These are phyloP conservation scores for Halictus rubicundus DNA, from an alignment of 1,140 invertebrate species.

Conservation along the genomic window DNA sequence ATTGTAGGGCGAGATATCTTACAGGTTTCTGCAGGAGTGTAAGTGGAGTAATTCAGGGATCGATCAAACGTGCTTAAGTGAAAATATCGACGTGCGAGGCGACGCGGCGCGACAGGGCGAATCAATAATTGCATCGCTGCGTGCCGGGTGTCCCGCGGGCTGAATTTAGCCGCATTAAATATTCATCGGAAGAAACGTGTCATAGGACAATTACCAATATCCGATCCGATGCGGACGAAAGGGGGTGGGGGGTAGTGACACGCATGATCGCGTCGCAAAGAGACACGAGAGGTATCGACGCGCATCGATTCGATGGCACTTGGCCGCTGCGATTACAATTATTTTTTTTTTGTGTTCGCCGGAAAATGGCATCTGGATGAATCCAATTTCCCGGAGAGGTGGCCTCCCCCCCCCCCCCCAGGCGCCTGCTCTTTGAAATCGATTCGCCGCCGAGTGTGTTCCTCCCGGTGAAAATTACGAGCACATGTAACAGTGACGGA, in stretches of 20 bases:
- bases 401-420: too few species aligned
- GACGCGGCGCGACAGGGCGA: background rate
- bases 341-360: background rate
- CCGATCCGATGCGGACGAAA: background rate
- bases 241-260: too few species aligned
- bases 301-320: constrained; percentile 9
- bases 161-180: background rate
- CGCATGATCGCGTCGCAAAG: background rate
- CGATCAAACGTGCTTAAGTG: background rate
- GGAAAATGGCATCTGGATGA: constrained; percentile 7
- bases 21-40: too few species aligned
- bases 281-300: background rate
- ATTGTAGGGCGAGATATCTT: too few species aligned
- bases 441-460: background rate
- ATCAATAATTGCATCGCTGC: background rate
- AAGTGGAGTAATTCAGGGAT: too few species aligned
- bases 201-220: background rate
- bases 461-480: background rate
- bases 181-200: background rate
- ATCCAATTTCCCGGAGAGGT: background rate
- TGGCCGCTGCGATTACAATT: background rate
- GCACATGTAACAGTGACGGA: background rate
- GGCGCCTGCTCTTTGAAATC: background rate
- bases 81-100: background rate
- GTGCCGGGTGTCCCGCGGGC: too few species aligned